Base-by-base conservation (phyloP, 2,888 invertebrate genomes). In the Drosophila meridiana region DNA sequence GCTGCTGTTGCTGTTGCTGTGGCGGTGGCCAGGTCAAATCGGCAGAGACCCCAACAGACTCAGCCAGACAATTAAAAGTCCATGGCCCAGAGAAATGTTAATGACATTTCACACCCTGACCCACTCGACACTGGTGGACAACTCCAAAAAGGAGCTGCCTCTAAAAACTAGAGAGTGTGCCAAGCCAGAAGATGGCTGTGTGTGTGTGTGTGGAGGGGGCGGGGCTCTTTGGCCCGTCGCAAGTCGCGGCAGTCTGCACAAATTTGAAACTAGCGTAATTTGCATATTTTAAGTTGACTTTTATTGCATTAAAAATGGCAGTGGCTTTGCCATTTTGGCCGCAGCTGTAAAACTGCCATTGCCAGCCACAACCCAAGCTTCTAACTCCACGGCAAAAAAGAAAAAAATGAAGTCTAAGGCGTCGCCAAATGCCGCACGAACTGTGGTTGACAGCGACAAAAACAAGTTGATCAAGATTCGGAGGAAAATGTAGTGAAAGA, bases 221-320 rank as follows among this genome's bases (percentile, higher is more conserved):
- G 20, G 20, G 20, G 20, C 20, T 6, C 36, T 9, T 53, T 34
- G 52, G 52, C 20, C 36, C 38, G 20, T 28, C 63, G 43, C 70
- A 76, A 70, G 82, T 80, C 73, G 76, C 76, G 69, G 69, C 81
- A 73, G 87, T 80, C 80, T 81, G 87, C 87, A 90, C 87, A 87
- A 87, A 87, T 90, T 85, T 90, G 84, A 87, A 89, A 87, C 86
- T 89, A 88, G 86, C 82, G 90, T 87, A 87, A 88, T 89, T 88
- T 88, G 87, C 87, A 89, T 89, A 89, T 91, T 90, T 89, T 90
- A 87, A 90, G 89, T 91, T 89, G 91, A 91, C 91, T 90, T 91
- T 91, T 91, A 91, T 90, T 90, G 90, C 90, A 90, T 91, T 90
- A 89, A 89, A 87, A 90, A 88, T 88, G 90, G 85, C 71, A 88